Evolutionary conservation across 2,797 vertebrate species (phyloP).

Genomic region (Mormyrus hasselquistii): DNA sequence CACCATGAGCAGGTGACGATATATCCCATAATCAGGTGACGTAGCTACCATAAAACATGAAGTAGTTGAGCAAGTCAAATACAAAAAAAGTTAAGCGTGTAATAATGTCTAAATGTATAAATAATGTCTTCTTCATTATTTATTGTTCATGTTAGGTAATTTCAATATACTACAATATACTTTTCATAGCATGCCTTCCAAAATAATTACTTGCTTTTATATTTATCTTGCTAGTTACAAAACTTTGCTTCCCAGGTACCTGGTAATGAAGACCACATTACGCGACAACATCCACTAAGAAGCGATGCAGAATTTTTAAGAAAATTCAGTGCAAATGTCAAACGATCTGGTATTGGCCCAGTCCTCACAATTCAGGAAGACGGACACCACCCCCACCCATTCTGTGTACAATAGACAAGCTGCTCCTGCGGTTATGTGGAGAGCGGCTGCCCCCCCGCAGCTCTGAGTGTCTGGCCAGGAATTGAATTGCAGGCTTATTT

Average conservation of each 20-base stretch:
- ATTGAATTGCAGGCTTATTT: slow-evolving; percentile 48
- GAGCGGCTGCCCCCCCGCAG: slow-evolving; percentile 41
- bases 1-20: not conserved
- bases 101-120: no score
- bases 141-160: not conserved
- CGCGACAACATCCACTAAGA: not conserved
- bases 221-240: not conserved
- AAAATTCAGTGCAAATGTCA: not conserved
- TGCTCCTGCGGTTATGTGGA: slow-evolving; percentile 34
- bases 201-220: not conserved
- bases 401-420: not conserved
- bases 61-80: not conserved
- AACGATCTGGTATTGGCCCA: not conserved
- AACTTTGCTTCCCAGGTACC: not conserved
- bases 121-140: not conserved
- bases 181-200: not conserved
- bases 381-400: not conserved
- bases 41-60: not conserved
- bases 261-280: not conserved
- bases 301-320: not conserved
- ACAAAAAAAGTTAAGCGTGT: not conserved
- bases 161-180: not conserved
- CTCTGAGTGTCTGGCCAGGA: slow-evolving; percentile 47
- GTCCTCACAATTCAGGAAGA: not conserved
- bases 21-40: not conserved